These are phyloP conservation scores for Protula sp. DNA, from an alignment of 2,888 invertebrate genomes.

Conservation along the genomic window DNA sequence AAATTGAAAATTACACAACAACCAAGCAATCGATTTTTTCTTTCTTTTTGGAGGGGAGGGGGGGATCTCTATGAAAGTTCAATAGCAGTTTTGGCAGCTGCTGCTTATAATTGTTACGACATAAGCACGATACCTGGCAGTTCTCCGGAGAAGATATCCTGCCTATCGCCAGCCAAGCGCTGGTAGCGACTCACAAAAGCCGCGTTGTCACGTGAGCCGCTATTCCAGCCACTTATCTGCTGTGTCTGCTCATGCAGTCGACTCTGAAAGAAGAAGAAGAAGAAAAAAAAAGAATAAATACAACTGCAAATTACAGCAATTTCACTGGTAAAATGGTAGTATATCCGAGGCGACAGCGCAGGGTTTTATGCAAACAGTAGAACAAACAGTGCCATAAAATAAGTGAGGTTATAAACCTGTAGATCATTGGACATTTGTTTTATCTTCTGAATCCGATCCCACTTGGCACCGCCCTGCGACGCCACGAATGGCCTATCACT, in stretches of 20 bases:
- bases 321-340: no score
- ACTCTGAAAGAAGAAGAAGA: conserved; percentile 35
- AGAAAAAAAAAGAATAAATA: no score
- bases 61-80: not conserved
- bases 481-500: no score
- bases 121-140: no score
- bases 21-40: not conserved
- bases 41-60: not conserved
- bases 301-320: no score
- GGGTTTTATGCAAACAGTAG: no score
- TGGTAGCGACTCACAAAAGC: conserved; percentile 24
- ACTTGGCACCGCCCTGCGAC: not conserved
- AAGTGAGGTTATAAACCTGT: no score
- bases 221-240: no score
- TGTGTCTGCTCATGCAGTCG: conserved; percentile 31
- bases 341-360: no score
- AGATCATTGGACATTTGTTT: conserved; percentile 35
- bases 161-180: conserved; percentile 32
- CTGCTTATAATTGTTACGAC: no score
- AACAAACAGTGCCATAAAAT: no score
- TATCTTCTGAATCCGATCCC: conserved; percentile 36
- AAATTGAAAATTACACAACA: not conserved
- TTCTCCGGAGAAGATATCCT: conserved; percentile 35
- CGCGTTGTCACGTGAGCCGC: not conserved
- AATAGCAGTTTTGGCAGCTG: no score